Conservation (phyloP, 2,888 invertebrate genomes). For the Saturnia japonica region DNA sequence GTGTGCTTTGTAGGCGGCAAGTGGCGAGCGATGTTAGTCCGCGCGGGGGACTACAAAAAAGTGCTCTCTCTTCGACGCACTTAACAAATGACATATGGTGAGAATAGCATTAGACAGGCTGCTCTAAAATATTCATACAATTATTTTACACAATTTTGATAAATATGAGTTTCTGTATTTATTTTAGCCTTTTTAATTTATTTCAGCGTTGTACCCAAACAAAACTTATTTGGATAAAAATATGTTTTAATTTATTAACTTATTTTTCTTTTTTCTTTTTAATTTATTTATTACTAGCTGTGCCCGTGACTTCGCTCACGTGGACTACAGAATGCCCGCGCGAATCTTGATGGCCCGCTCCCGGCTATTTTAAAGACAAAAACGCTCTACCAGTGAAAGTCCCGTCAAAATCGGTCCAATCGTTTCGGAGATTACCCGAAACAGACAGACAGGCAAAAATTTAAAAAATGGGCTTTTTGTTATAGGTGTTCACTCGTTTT, state of each 20-base stretch:
- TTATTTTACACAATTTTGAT: not conserved
- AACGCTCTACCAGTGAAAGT: too few species aligned
- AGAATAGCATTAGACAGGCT: constrained; percentile 43
- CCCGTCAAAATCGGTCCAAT: too few species aligned
- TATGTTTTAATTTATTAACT: not conserved
- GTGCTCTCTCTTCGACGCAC: constrained; percentile 21
- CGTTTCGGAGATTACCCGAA: too few species aligned
- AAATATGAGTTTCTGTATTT: not conserved
- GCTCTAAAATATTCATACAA: not conserved
- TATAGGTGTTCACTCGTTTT: too few species aligned
- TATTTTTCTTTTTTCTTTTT: not conserved
- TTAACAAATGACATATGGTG: constrained; percentile 52
- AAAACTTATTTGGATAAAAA: not conserved
- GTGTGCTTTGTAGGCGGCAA: constrained; percentile 1
- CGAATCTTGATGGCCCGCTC: too few species aligned
- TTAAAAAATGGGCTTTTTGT: too few species aligned
- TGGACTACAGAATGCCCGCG: too few species aligned
- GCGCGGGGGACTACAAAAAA: constrained; percentile 39
- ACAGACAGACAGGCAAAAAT: too few species aligned
- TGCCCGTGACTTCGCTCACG: too few species aligned
- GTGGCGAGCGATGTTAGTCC: constrained; percentile 25
- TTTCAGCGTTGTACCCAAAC: not conserved
- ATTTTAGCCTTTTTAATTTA: not conserved
- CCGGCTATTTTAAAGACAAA: too few species aligned
- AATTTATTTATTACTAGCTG: not conserved